Percentiles rank a stretch among this genome's conserved stretches.
Conservation (phyloP, 2,113 vertebrate genomes). For the Setophaga petechia region DNA sequence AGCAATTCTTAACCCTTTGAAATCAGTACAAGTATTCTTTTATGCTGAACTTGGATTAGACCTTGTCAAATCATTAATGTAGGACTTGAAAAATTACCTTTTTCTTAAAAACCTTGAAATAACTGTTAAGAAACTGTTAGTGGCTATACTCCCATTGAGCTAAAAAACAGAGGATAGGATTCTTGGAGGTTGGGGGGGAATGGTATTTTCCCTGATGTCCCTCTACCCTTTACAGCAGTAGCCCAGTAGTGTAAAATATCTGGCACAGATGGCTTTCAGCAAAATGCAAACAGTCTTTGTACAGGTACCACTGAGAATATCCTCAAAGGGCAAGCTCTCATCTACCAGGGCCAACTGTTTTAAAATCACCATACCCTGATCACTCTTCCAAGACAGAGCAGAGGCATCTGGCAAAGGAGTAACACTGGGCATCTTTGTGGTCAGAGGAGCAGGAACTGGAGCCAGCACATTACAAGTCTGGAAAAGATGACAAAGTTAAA, state of each 20-base stretch:
- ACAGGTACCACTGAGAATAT: background rate
- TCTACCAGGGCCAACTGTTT: background rate
- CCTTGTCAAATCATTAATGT: background rate
- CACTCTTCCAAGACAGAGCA: slow-evolving; percentile 38
- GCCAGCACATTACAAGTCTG: background rate
- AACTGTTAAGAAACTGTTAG: background rate
- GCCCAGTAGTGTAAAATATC: background rate
- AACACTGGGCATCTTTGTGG: background rate
- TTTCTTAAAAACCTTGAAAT: background rate
- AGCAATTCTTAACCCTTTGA: background rate
- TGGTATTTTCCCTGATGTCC: background rate
- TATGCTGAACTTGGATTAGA: background rate
- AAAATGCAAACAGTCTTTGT: background rate
- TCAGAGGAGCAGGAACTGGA: background rate
- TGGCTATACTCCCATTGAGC: background rate
- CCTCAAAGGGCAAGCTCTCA: background rate
- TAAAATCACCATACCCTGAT: slow-evolving; percentile 65
- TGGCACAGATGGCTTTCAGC: background rate
- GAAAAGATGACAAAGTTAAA: background rate
- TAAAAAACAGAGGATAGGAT: background rate
- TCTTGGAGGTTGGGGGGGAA: rapidly evolving
- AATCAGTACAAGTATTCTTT: background rate
- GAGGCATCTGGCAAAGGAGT: slow-evolving; percentile 36
- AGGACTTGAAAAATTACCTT: background rate
- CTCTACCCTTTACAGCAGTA: background rate